Base-by-base conservation (phyloP, 2,888 invertebrate species). In the Bombyx huttoni region DNA sequence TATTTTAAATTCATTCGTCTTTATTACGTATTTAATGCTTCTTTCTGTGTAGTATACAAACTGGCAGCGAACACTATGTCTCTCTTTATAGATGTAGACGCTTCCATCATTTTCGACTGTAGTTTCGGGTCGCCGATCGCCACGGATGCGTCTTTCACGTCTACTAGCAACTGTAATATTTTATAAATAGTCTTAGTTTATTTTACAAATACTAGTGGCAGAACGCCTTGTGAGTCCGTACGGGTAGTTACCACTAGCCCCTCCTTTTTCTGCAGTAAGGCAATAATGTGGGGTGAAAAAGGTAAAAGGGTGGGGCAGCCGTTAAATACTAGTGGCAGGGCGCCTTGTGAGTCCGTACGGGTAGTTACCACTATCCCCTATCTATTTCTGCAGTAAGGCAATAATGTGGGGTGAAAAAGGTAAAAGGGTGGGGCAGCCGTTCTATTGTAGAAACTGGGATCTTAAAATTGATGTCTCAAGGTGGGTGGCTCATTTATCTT, bases 11-110 rank as follows among this genome's bases (percentile, higher is more conserved):
- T 1, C 40, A 0, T 40, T 40, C 3, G 40, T 8, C 7, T 40
- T 40, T 40, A 40, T 52, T 49, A 57, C 3, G 60, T 58, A 13
- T 58, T 50, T 7, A 75, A 64, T 53, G 74, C 67, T 52, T 86
- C 88, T 58, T 78, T 80, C 49, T 81, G 79, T 0, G 86, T 83
- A 5, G 96, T 97, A 72, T 99, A 99, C 48, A 99, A 90, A 80
- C 98, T 98, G 35, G 97, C 98, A 24, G 98, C 96, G 76, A 99
- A 99, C 0, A 99, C 99, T 67, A 99, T 99, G 78, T 99, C 99
- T 54, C 99, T 89, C 78, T 98, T 98, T 58, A 99, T 98, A 48
- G 95, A 93, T 3, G 93, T 92, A 0, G 96, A 96, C 0, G 97
- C 96, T 75, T 97, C 96, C 78, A 98, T 95, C 97, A 99, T 98